Base-by-base conservation (phyloP, 2,113 vertebrate genomes). In the Ictalurus furcatus region DNA sequence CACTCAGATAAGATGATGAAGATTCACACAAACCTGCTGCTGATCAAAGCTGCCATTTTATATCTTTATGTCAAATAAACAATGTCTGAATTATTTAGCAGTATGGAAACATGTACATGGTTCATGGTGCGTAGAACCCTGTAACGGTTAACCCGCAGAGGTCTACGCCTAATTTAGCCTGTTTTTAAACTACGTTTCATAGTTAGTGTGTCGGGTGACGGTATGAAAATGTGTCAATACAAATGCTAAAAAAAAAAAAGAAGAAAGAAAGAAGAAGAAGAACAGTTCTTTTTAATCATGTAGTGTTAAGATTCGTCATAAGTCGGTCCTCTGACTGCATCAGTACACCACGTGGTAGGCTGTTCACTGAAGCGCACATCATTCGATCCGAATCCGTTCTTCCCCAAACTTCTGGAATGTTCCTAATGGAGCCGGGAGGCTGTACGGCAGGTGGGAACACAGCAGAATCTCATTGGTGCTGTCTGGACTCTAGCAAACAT, bases 401-500 rank as follows among this genome's bases (percentile, higher is more conserved):
- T 85, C 74, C 86, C 40, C 4, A 83, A 86, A 85, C 84, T 86
- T 87, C 86, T 85, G 84, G 85, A 89, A 90, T 79, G 54, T 92
- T 92, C 91, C 85, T 88, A 44, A 86, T 65, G 83, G 34, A 78
- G 85, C 69, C 87, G n/a, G 88, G 76, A 63, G 78, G 65, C 61
- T 88, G 90, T 86, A 88, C 44, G 89, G 86, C 91, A 92, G 91
- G 90, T 90, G 89, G 87, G 90, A 65, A 69, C 44, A 48, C 63
- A 86, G 71, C 52, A 81, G 79, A 90, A 89, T 86, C 84, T 83
- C 76, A 88, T 87, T 88, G 48, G 83, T 21, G 25, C 71, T 88
- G 91, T 85, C 76, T 86, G 71, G 63, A 87, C 78, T 56, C 85
- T 90, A 69, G 85, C 86, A 94, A 92, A 92, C 91, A 93, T 93